A percentile compares a stretch with the other conserved stretches of the same genome.
These are phyloP conservation scores for Lithosia quadra DNA, from an alignment of 2,888 invertebrate species.

Conservation along the genomic window DNA sequence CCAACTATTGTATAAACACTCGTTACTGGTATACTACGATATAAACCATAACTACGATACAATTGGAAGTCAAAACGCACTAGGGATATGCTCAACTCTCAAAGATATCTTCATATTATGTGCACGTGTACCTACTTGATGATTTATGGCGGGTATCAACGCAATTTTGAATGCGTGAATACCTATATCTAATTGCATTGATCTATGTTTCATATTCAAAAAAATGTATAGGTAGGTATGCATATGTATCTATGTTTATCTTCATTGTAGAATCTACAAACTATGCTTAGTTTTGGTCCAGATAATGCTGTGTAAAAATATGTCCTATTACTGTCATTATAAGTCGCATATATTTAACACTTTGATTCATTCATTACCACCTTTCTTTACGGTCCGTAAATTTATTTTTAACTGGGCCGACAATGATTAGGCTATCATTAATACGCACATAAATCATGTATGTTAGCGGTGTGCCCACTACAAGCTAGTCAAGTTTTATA, in stretches of 20 bases:
- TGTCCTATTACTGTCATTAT: background rate
- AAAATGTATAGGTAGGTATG: too few species aligned
- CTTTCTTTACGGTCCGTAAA: background rate
- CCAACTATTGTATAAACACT: constrained; percentile 53
- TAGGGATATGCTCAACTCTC: constrained; percentile 15
- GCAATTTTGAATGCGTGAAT: too few species aligned
- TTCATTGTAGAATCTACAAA: too few species aligned
- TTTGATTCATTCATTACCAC: background rate
- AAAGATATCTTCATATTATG: constrained; percentile 16
- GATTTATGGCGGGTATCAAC: too few species aligned
- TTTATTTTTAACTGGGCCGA: constrained; percentile 7
- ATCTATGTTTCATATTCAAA: too few species aligned
- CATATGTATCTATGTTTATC: too few species aligned
- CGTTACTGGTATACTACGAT: constrained; percentile 27
- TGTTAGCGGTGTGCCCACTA: constrained; percentile 32
- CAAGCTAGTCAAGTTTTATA: constrained; percentile 59
- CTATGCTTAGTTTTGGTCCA: too few species aligned
- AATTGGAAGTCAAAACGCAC: constrained; percentile 14
- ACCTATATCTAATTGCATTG: too few species aligned
- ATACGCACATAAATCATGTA: constrained; percentile 49
- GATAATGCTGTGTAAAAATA: background rate
- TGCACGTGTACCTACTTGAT: too few species aligned
- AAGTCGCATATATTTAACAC: background rate
- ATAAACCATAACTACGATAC: constrained; percentile 28
- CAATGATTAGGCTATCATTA: constrained; percentile 22